phyloP scores from a whole-genome alignment of 2,888 invertebrate species.

The Halictus quadricinctus region DNA sequence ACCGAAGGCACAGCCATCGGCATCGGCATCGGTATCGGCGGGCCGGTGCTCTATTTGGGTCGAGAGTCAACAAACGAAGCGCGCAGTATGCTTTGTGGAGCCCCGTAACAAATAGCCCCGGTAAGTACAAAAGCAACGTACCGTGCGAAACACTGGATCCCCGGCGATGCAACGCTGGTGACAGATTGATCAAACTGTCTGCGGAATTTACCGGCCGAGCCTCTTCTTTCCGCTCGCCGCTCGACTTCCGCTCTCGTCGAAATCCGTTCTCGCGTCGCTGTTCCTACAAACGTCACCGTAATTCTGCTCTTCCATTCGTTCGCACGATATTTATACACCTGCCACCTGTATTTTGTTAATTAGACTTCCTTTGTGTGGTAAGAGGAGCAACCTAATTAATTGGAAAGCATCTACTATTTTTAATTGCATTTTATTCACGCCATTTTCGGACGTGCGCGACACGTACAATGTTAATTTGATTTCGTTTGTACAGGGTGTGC shows the following conservation, averaged over 20 bases:
- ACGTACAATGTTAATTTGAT: too few relatives aligned
- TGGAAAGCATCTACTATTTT: too few relatives aligned
- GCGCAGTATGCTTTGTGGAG: constrained; percentile 73
- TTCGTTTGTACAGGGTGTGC: too few relatives aligned
- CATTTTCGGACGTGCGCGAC: too few relatives aligned
- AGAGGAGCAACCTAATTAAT: too few relatives aligned
- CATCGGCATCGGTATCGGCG: constrained; percentile 44
- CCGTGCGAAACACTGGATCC: constrained; percentile 23
- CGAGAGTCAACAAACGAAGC: constrained; percentile 71
- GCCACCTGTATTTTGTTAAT: too few relatives aligned
- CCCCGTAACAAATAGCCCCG: constrained; percentile 70
- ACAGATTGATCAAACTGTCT: constrained; percentile 39
- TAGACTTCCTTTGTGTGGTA: too few relatives aligned
- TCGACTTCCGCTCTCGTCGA: too few relatives aligned
- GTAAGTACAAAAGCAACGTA: constrained; percentile 68
- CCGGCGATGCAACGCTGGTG: constrained; percentile 36
- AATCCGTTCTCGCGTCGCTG: not conserved
- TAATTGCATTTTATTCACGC: too few relatives aligned
- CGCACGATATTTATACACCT: not conserved
- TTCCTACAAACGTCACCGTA: not conserved
- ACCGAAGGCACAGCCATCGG: constrained; percentile 19
- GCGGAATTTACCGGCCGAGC: constrained; percentile 25
- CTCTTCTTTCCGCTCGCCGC: not conserved
- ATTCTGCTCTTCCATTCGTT: not conserved
- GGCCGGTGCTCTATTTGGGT: constrained; percentile 75